These are phyloP conservation scores for Acrobasis consociella DNA, from an alignment of 2,888 invertebrate genomes.

Conservation along the genomic window DNA sequence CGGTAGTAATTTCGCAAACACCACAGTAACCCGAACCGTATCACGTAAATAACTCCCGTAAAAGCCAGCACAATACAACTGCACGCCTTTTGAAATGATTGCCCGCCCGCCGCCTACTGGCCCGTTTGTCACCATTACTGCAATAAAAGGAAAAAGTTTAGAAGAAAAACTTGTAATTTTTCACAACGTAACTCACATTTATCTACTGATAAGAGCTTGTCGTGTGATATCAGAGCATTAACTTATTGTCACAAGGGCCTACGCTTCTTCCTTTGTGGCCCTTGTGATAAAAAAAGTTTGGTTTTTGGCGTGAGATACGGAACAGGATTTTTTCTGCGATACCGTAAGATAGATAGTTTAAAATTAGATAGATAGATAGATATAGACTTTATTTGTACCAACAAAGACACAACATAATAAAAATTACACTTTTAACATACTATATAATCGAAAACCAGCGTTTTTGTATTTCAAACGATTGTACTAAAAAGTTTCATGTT, in stretches of 20 bases:
- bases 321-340: too few species aligned
- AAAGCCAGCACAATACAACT: neutral
- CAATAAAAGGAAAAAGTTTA: neutral
- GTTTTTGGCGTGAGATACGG: too few species aligned
- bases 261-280: too few species aligned
- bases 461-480: too few species aligned
- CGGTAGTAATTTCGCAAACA: neutral
- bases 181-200: neutral
- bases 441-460: too few species aligned
- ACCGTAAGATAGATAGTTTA: too few species aligned
- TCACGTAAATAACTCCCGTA: neutral
- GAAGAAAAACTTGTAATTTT: neutral
- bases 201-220: neutral
- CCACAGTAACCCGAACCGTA: neutral
- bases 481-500: too few species aligned
- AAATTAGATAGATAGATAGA: too few species aligned
- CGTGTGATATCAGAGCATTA: neutral
- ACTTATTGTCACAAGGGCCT: neutral
- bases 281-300: too few species aligned
- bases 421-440: too few species aligned
- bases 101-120: neutral
- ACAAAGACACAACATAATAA: too few species aligned
- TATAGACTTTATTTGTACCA: too few species aligned
- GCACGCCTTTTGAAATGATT: conserved; percentile 15
- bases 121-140: neutral